These are phyloP conservation scores for Pheosia gnoma DNA, from an alignment of 2,888 invertebrate genomes.

Conservation along the genomic window DNA sequence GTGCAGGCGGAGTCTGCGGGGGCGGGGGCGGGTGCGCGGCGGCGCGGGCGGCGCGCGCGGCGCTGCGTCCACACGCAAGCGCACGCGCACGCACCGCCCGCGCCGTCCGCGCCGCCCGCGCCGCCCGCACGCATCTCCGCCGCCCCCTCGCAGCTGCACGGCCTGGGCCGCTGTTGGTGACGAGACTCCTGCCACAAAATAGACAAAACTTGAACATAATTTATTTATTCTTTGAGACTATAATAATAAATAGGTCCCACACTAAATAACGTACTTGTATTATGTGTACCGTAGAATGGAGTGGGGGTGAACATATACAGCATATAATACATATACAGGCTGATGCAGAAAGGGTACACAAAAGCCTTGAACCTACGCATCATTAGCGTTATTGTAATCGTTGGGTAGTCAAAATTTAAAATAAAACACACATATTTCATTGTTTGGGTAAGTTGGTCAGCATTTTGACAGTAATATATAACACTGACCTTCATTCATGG, in stretches of 20 bases:
- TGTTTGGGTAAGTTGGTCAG: background rate
- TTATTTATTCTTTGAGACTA: too few species aligned
- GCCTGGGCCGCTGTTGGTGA: constrained; percentile 9
- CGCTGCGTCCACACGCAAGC: constrained; percentile 36
- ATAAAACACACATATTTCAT: background rate
- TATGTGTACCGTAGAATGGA: too few species aligned
- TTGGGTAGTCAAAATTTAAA: too few species aligned
- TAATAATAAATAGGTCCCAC: too few species aligned
- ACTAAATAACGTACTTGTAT: too few species aligned
- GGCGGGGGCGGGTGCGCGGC: constrained; percentile 11
- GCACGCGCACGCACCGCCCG: constrained; percentile 30
- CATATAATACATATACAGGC: too few species aligned
- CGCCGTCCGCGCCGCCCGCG: constrained; percentile 35
- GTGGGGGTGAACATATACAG: too few species aligned
- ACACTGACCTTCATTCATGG: background rate
- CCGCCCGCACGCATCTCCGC: constrained; percentile 11
- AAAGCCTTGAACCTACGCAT: too few species aligned
- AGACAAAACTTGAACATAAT: too few species aligned
- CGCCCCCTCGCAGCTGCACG: constrained; percentile 22
- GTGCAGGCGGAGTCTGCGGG: constrained; percentile 37
- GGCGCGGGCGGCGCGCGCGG: constrained; percentile 27
- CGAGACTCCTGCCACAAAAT: too few species aligned
- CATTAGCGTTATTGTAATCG: too few species aligned
- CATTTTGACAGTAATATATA: background rate
- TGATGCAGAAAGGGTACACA: too few species aligned